Evolutionary conservation across 2,888 invertebrate genomes (phyloP), one percentile per base, ranked within the genome.

Genomic region (Balanococcus diminutus): DNA sequence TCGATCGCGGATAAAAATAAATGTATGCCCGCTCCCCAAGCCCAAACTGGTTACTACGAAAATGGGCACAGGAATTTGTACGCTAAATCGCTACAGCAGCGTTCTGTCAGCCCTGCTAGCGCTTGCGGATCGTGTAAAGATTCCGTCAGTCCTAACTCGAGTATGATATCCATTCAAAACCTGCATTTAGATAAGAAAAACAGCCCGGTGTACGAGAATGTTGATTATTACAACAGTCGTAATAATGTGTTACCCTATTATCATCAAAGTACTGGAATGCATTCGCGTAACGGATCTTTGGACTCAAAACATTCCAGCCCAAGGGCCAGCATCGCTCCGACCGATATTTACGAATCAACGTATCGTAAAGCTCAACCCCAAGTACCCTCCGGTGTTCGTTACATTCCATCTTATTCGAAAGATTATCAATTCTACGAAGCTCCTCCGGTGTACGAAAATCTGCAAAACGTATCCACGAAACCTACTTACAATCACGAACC

Each of bases 301-400:
- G 91, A 91, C 88, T 91, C 91, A 0, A 91, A 90, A 88, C 91
- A 90, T 89, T 91, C 91, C 88, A 90, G 91, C 88, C 91, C 91
- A 2, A 88, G 91, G 87, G 89, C 89, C 75, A 91, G 90, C 87
- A 88, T 90, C 87, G 89, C 89, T 25, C 87, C 88, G 82, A 87
- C 88, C 81, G 88, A 88, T 75, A 91, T 91, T 0, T 92, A 90
- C 91, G 92, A 91, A 89, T 91, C 91, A n/a, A 90, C 91, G 61
- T 92, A 92, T 88, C 93, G 94, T 87, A 94, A 95, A 89, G 96
- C 96, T 9, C 95, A 96, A 89, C 96, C 96, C 0, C 96, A 96
- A 90, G 94, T 95, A 72, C 94, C 95, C 86, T 79, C 39, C 56
- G 92, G 92, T 87, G 91, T 90, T 87, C 91, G 90, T 87, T 89